Conservation (phyloP, 2,888 invertebrate genomes). For the Nomada goodeniana region DNA sequence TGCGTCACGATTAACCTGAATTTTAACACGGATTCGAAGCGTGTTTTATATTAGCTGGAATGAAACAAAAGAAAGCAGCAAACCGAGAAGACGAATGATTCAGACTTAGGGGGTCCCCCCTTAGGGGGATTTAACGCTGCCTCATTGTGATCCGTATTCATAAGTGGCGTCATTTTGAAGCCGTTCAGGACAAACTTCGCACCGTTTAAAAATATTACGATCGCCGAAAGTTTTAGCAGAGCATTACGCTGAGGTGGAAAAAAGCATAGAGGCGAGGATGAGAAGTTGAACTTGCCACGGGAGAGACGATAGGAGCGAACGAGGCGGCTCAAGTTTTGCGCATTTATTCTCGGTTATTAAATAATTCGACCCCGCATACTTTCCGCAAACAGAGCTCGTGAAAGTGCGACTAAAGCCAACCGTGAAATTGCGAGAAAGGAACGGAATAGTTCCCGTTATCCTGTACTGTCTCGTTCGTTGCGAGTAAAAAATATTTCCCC, state of each 20-base stretch:
- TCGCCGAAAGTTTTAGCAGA: slow-evolving; percentile 54
- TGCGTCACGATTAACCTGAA: background rate
- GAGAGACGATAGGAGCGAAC: slow-evolving; percentile 40
- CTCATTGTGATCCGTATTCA: slow-evolving; percentile 2
- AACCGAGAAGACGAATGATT: no score
- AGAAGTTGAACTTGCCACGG: slow-evolving; percentile 52
- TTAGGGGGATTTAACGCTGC: background rate
- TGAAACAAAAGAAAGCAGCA: no score
- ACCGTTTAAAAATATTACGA: slow-evolving; percentile 61
- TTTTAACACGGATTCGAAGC: no score
- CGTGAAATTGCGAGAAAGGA: slow-evolving; percentile 32
- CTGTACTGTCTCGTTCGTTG: background rate
- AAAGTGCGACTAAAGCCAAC: slow-evolving; percentile 27
- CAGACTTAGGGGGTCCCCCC: no score
- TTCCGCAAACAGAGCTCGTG: slow-evolving; percentile 53
- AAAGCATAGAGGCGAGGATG: slow-evolving; percentile 52
- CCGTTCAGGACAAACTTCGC: slow-evolving; percentile 53
- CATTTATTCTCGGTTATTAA: slow-evolving; percentile 75
- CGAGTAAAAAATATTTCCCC: background rate
- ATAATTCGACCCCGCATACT: slow-evolving; percentile 68
- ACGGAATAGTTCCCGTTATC: background rate
- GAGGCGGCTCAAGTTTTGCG: slow-evolving; percentile 64
- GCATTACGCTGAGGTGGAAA: slow-evolving; percentile 37
- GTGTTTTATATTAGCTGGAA: no score
- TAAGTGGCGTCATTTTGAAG: slow-evolving; percentile 30